Percentiles rank a stretch among this genome's conserved stretches.
Evolutionary conservation across 2,888 invertebrate species (phyloP).

Genomic region (Invenusta paracnida): DNA sequence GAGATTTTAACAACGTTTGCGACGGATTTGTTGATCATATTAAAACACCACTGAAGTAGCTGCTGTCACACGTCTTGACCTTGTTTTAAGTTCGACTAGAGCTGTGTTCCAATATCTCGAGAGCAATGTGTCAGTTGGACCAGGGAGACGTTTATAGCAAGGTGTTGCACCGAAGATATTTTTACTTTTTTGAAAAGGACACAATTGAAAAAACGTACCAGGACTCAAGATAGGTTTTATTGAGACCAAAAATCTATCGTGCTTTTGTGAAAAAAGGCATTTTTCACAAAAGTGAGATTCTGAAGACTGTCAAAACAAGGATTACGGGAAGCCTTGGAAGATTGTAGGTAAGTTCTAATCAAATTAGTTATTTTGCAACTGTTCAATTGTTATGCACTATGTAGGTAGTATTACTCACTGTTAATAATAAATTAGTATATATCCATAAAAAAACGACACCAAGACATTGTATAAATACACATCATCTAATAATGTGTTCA

Average conservation of each 20-base stretch:
- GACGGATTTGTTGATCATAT: not conserved
- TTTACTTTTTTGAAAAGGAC: not conserved
- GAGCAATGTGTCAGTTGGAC: not conserved
- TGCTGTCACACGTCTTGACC: not conserved
- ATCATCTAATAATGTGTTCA: too few relatives aligned
- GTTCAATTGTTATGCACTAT: not conserved
- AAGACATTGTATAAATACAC: too few relatives aligned
- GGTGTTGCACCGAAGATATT: not conserved
- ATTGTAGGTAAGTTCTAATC: not conserved
- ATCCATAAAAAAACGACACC: too few relatives aligned
- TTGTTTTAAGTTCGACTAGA: not conserved
- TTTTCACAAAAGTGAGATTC: not conserved
- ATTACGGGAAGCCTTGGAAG: not conserved
- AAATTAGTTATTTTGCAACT: not conserved
- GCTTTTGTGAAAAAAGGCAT: not conserved
- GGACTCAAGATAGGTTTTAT: not conserved
- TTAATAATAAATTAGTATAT: too few relatives aligned
- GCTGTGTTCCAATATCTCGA: not conserved
- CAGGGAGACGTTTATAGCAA: not conserved
- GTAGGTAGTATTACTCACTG: too few relatives aligned
- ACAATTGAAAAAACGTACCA: not conserved
- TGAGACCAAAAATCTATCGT: not conserved
- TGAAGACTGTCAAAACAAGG: not conserved
- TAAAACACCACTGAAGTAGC: not conserved
- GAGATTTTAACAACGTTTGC: not conserved